Percentiles rank a stretch among this genome's conserved stretches.
These are phyloP conservation scores for Brachionus calyciflorus DNA, from an alignment of 1,140 invertebrate genomes.

Conservation along the genomic window DNA sequence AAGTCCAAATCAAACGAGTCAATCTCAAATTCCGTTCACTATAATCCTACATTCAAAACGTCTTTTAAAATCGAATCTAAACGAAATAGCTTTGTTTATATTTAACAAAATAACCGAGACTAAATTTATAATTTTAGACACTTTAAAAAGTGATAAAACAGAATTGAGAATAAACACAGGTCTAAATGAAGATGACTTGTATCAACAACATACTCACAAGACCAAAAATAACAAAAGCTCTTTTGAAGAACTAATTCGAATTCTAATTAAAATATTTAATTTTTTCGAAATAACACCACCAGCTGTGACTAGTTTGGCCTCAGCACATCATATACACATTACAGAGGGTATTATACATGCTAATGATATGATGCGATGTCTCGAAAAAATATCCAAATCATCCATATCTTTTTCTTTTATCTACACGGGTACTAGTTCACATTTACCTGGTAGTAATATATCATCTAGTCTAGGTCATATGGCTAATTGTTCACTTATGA, in stretches of 20 bases:
- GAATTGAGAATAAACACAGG: background rate
- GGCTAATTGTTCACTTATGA: constrained; percentile 25
- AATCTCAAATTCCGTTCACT: background rate
- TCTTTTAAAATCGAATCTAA: constrained; percentile 28
- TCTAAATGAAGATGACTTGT: background rate
- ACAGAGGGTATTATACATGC: constrained; percentile 25
- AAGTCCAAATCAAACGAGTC: background rate
- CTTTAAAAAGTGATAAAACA: background rate
- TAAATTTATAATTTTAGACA: constrained; percentile 6
- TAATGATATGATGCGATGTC: background rate
- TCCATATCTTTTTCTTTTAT: constrained; percentile 38
- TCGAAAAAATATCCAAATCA: constrained; percentile 41
- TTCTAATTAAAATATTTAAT: background rate
- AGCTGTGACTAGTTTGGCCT: background rate
- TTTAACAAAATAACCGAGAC: constrained; percentile 32
- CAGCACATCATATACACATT: constrained; percentile 17
- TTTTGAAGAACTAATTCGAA: constrained; percentile 10
- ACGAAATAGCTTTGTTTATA: background rate
- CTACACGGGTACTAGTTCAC: background rate
- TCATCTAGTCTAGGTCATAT: constrained; percentile 25
- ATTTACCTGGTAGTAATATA: constrained; percentile 11
- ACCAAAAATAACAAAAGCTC: background rate
- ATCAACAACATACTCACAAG: no score
- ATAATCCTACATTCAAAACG: constrained; percentile 20
- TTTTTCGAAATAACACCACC: constrained; percentile 11